Base-by-base conservation (phyloP, 1,140 invertebrate genomes). In the Heliconius hewitsoni region DNA sequence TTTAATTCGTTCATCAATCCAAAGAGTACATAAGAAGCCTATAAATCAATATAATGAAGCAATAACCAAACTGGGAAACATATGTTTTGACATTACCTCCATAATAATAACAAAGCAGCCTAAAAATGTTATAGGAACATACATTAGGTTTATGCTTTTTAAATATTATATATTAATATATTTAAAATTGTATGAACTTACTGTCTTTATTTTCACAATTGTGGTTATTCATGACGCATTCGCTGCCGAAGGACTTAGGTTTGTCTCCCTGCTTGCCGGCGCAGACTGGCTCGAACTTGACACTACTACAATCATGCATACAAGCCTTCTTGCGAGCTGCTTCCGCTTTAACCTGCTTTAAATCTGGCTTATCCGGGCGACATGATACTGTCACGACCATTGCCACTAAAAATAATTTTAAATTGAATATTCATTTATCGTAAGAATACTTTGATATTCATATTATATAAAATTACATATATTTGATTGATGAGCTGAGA, bases 121-220 rank as follows among this genome's bases (percentile, higher is more conserved):
- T 34, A 34, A 34, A 34, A 34, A 34, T 34, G 4, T 34, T 6
- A 34, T 6, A 34, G 34, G 5, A 34, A 34, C 1, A 9, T 11
- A 42, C 39, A 46, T 46, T 46, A 46, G 42, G 9, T 42, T 42
- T 42, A 42, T 11, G 39, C 11, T 42, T 42, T 42, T 3, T 0
- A 42, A 4, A 13, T 42, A 42, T 42, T 42, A 11, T 42, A 23
- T 23, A 23, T 30, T 37, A 34, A 6, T n/a, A 2, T 57, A n/a
- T 8, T 23, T 57, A 57, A 9, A 8, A n/a, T 57, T 11, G n/a
- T 19, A 11, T n/a, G 9, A 34, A 94, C 93, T 94, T 87, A 96
- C 95, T 94, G 71, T 95, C 94, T 82, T 93, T 93, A 77, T 95
- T 90, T 86, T 96, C 95, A 86, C 95, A 96, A 79, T 96, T 96